phyloP scores from a whole-genome alignment of 2,888 invertebrate species.

The Halictus quadricinctus region DNA sequence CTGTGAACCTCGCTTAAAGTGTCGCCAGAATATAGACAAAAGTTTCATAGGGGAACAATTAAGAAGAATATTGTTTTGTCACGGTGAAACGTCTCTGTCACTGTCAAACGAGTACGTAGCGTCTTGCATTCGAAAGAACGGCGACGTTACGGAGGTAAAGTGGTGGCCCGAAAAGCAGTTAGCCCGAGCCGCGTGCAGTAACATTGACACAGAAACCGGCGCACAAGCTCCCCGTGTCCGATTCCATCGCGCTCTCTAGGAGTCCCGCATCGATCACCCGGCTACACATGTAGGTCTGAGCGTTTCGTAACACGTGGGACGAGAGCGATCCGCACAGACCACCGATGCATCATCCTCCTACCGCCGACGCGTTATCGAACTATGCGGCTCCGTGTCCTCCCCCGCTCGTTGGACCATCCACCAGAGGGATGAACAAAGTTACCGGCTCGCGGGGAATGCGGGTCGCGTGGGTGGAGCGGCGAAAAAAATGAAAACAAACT shows the following conservation, averaged over 20 bases:
- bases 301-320: constrained; percentile 41
- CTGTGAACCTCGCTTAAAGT: too few species aligned
- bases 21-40: too few species aligned
- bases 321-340: constrained; percentile 4
- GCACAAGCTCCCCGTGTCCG: background rate
- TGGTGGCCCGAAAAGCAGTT: background rate
- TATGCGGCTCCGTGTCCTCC: background rate
- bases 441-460: background rate
- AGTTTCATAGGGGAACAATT: too few species aligned
- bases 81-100: too few species aligned
- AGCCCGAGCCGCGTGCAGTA: background rate
- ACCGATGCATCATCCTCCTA: background rate
- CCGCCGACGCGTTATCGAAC: background rate
- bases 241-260: background rate
- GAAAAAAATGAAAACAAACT: constrained; percentile 64
- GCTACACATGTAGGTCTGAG: constrained; percentile 21
- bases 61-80: too few species aligned
- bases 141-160: background rate
- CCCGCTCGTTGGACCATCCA: background rate
- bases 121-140: too few species aligned
- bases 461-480: background rate
- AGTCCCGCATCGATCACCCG: constrained; percentile 1
- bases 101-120: too few species aligned
- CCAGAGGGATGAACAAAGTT: background rate
- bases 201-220: constrained; percentile 10